phyloP scores from a whole-genome alignment of 23 tunicate genomes.

The Clavelina lepadiformis region DNA sequence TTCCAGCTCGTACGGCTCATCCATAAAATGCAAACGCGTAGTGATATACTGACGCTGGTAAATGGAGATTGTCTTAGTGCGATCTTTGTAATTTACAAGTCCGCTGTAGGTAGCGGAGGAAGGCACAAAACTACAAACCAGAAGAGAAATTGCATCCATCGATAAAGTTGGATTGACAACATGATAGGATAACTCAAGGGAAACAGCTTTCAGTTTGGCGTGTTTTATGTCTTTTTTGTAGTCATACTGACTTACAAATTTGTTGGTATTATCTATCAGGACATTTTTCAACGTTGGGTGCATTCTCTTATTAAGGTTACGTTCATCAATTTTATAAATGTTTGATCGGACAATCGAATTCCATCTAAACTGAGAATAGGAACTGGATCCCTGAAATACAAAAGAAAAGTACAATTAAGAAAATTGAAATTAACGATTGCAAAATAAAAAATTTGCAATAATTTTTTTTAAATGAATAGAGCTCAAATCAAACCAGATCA shows the following conservation, averaged over 20 bases:
- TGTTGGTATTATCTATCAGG: constrained; percentile 12
- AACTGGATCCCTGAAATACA: constrained; percentile 14
- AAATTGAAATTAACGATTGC: neutral
- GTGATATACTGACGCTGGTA: constrained; percentile 24
- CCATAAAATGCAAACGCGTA: neutral
- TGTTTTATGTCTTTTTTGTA: too few species aligned
- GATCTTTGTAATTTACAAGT: neutral
- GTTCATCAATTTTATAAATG: neutral
- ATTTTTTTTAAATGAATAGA: too few species aligned
- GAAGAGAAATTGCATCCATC: constrained; percentile 12
- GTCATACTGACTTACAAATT: neutral
- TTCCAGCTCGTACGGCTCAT: constrained; percentile 17
- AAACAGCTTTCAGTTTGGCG: constrained; percentile 8
- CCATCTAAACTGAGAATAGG: constrained; percentile 27
- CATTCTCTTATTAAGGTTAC: neutral
- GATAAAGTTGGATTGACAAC: constrained; percentile 19
- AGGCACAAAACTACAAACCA: neutral
- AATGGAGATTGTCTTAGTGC: constrained; percentile 4
- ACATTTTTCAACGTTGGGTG: neutral
- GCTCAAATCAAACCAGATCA: too few species aligned
- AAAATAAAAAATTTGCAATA: neutral
- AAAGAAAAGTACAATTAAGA: neutral
- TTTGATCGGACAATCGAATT: neutral
- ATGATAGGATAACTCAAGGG: constrained; percentile 4
- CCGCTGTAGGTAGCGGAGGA: neutral